Conservation (phyloP, 92 coral and sea anemone species). For the Diadumene lineata region DNA sequence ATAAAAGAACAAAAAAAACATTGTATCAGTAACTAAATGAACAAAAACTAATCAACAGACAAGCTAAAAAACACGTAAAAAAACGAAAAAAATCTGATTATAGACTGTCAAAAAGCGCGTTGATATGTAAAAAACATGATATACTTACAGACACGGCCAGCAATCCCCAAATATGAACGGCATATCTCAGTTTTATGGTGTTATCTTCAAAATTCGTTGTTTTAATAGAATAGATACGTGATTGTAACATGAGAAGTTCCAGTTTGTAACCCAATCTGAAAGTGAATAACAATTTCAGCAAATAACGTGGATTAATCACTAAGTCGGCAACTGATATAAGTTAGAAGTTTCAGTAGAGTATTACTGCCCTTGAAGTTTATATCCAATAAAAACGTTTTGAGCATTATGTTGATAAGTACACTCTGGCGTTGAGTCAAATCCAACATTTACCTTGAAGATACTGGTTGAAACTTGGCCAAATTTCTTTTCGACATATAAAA, state of each 20-base stretch:
- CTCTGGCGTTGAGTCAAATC: neutral
- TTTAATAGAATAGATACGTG: neutral
- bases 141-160: conserved; percentile 68
- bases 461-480: neutral
- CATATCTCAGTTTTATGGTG: conserved; percentile 11
- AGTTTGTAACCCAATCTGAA: neutral
- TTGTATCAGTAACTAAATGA: too few species aligned
- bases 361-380: too few species aligned
- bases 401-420: neutral
- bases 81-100: too few species aligned
- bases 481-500: neutral
- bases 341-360: neutral
- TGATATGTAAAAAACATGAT: too few species aligned
- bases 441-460: neutral
- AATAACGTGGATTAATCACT: neutral
- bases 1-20: too few species aligned
- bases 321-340: neutral
- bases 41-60: too few species aligned
- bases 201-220: too few species aligned
- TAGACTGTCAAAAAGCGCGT: too few species aligned
- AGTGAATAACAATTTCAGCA: too few species aligned
- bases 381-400: neutral
- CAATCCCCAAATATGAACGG: conserved; percentile 46
- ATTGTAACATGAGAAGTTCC: neutral
- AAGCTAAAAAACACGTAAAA: too few species aligned